A percentile compares a stretch with the other conserved stretches of the same genome.
Conservation (phyloP, 2,888 invertebrate species). For the Eupithecia pulchellata region DNA sequence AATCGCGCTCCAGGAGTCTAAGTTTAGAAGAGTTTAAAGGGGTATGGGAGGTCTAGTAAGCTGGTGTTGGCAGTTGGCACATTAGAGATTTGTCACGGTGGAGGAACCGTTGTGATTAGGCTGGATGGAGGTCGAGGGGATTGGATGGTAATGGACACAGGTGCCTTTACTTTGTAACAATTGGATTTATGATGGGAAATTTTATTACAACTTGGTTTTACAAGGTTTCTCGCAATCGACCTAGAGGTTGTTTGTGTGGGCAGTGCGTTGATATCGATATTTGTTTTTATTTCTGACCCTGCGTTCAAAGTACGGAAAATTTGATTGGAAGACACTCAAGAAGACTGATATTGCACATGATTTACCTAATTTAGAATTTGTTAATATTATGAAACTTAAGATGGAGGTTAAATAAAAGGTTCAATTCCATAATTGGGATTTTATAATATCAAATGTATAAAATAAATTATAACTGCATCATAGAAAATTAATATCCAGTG, state of each 20-base stretch:
- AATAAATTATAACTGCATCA: background rate
- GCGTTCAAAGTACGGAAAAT: too few species aligned
- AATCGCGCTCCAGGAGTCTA: constrained; percentile 27
- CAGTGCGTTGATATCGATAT: background rate
- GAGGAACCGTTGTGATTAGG: constrained; percentile 59
- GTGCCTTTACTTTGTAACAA: constrained; percentile 35
- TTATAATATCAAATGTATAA: background rate
- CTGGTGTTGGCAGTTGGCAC: constrained; percentile 58
- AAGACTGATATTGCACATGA: background rate
- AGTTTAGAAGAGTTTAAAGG: constrained; percentile 34
- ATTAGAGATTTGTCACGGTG: constrained; percentile 74
- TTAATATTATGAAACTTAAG: too few species aligned
- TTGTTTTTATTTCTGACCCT: background rate
- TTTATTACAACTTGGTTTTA: background rate
- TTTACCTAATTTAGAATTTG: background rate
- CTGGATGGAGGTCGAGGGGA: constrained; percentile 48
- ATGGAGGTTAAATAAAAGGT: too few species aligned
- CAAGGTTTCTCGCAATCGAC: background rate
- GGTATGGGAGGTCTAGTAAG: constrained; percentile 44
- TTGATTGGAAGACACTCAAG: background rate
- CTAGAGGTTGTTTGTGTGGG: background rate
- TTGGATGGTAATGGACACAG: constrained; percentile 41
- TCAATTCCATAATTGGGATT: too few species aligned
- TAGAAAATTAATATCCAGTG: background rate
- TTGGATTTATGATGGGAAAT: background rate